Evolutionary conservation across 2,888 invertebrate genomes (phyloP).

Genomic region (Papilio gigon): DNA sequence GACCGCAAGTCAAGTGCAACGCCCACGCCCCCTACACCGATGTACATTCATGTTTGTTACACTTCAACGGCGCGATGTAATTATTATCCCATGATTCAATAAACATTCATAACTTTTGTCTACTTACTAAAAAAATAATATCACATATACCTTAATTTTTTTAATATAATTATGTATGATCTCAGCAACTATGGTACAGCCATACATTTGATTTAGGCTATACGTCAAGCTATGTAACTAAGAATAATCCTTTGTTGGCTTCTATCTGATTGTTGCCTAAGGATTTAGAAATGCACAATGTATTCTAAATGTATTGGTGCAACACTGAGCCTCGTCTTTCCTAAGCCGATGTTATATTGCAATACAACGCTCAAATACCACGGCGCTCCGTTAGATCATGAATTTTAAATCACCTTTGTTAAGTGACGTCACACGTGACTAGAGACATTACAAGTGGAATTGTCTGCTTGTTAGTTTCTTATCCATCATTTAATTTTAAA

Average conservation of each 20-base stretch:
- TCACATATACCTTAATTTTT: too few species aligned
- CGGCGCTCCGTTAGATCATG: neutral
- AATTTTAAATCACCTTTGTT: conserved; percentile 9
- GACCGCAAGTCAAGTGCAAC: conserved; percentile 22
- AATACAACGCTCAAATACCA: conserved; percentile 17
- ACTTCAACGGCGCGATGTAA: neutral
- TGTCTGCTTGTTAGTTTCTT: too few species aligned
- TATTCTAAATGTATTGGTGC: conserved; percentile 23
- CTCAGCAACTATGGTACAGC: too few species aligned
- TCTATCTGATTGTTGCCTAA: neutral
- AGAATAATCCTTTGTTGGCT: neutral
- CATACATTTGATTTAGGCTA: too few species aligned
- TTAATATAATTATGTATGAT: too few species aligned
- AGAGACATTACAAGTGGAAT: too few species aligned
- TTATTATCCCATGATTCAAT: neutral
- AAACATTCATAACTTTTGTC: neutral
- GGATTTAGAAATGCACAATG: conserved; percentile 22
- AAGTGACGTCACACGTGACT: too few species aligned
- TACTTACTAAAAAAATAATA: too few species aligned
- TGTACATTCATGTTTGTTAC: conserved; percentile 1
- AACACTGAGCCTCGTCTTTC: conserved; percentile 16
- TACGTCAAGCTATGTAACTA: too few species aligned
- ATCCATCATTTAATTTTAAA: too few species aligned
- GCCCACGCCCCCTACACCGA: conserved; percentile 5
- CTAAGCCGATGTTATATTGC: conserved; percentile 20